A percentile compares a stretch with the other conserved stretches of the same genome.
These are phyloP conservation scores for Gnathonemus longibarbis DNA, from an alignment of 2,113 vertebrate species.

Conservation along the genomic window DNA sequence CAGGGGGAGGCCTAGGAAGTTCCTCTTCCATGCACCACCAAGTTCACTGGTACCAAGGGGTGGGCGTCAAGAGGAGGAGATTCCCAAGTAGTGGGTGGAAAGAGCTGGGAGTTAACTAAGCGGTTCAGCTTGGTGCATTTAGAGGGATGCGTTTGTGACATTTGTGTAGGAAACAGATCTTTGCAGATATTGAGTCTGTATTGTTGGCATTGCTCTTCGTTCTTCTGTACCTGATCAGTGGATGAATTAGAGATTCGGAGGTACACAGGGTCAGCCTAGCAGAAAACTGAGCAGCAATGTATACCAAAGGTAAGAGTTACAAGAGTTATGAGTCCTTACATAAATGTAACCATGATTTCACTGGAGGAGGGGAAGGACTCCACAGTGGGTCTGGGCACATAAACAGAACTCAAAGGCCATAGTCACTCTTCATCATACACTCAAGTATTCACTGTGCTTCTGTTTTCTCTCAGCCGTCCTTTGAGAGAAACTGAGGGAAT, in stretches of 20 bases:
- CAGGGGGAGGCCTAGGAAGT: neutral
- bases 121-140: neutral
- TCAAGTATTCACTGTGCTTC: neutral
- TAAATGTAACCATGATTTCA: neutral
- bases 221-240: neutral
- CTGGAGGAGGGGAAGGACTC: neutral
- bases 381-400: neutral
- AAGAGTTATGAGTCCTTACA: neutral
- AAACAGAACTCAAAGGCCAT: neutral
- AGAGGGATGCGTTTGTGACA: neutral
- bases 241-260: neutral
- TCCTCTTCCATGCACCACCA: neutral
- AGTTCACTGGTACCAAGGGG: neutral
- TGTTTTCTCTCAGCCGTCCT: neutral
- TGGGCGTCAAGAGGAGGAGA: neutral
- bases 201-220: neutral
- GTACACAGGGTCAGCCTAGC: neutral
- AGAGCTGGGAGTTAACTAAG: neutral
- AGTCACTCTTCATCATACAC: neutral
- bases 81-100: neutral
- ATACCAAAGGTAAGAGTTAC: neutral
- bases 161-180: neutral
- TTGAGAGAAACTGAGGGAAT: neutral
- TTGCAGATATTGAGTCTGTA: neutral
- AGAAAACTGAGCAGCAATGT: neutral